These are phyloP conservation scores for Drosophila pseudoobscura DNA, from an alignment of 1,140 invertebrate species.

Conservation along the genomic window DNA sequence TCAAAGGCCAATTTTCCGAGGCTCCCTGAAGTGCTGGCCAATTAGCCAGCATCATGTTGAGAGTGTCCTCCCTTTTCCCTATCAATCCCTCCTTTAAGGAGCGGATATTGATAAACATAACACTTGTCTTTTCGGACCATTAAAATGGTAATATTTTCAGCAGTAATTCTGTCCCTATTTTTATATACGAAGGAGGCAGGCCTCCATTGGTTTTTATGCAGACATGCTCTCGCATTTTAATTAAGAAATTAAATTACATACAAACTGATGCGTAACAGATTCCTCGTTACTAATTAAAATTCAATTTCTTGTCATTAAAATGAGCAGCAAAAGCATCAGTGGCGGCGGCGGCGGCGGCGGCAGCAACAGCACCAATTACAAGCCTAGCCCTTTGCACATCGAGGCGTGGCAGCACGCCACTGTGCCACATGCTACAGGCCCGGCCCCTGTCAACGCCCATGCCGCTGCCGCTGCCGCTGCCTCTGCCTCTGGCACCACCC, in stretches of 20 bases:
- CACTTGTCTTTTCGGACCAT: conserved; percentile 38
- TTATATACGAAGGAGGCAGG: neutral
- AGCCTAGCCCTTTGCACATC: conserved; percentile 53
- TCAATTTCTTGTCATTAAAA: conserved; percentile 82
- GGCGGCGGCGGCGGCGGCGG: neutral
- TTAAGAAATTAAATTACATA: conserved; percentile 82
- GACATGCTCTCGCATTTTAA: conserved; percentile 78
- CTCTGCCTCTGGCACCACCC: conserved; percentile 2
- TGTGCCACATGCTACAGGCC: too few relatives aligned
- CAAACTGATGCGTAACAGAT: conserved; percentile 82
- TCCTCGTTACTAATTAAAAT: conserved; percentile 82
- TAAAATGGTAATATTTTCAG: conserved; percentile 49
- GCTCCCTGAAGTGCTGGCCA: conserved; percentile 6
- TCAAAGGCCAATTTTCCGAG: conserved; percentile 4
- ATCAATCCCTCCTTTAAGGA: neutral
- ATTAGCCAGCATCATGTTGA: conserved; percentile 14
- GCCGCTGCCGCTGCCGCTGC: conserved; percentile 4
- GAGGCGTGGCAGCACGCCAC: too few relatives aligned
- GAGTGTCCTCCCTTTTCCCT: too few relatives aligned
- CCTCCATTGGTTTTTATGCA: conserved; percentile 68
- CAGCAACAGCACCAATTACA: conserved; percentile 73
- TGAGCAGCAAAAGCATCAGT: conserved; percentile 52
- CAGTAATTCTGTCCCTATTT: conserved; percentile 13
- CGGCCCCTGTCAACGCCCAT: conserved; percentile 34
- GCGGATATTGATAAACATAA: conserved; percentile 41